Evolutionary conservation across 1,140 invertebrate species (phyloP).

Genomic region (Drosophila mayri): DNA sequence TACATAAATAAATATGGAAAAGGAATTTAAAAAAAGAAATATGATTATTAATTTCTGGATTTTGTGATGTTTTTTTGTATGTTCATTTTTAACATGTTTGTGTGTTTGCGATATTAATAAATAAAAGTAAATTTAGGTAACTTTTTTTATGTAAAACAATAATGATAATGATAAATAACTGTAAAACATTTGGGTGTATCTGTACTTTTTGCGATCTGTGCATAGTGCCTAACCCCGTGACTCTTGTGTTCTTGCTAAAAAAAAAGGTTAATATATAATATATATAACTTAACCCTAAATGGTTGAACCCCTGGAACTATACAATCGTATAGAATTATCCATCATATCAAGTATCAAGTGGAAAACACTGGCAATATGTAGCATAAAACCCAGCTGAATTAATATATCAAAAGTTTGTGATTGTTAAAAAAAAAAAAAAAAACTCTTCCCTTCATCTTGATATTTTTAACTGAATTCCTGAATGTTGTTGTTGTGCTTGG

Average conservation of each 20-base stretch:
- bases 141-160: slow-evolving; percentile 41
- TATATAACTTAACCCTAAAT: slow-evolving; percentile 20
- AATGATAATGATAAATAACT: slow-evolving; percentile 36
- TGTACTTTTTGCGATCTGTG: slow-evolving; percentile 50
- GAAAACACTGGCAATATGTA: neutral
- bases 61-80: slow-evolving; percentile 58
- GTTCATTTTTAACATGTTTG: slow-evolving; percentile 28
- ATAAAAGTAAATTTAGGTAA: slow-evolving; percentile 23
- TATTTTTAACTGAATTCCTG: neutral
- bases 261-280: neutral
- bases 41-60: slow-evolving; percentile 84
- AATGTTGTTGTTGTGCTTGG: neutral
- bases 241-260: slow-evolving; percentile 19
- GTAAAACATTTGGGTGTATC: slow-evolving; percentile 35
- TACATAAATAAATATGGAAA: slow-evolving; percentile 85
- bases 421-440: neutral
- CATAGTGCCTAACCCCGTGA: slow-evolving; percentile 44
- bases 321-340: neutral
- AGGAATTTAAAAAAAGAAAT: slow-evolving; percentile 84
- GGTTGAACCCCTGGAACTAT: slow-evolving; percentile 6
- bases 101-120: slow-evolving; percentile 27
- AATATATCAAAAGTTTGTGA: neutral
- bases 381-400: neutral
- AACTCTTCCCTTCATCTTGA: neutral
- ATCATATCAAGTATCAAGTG: neutral